Evolutionary conservation across 64 coral and sea anemone species (phyloP).

Genomic region (Stichodactyla helianthus): DNA sequence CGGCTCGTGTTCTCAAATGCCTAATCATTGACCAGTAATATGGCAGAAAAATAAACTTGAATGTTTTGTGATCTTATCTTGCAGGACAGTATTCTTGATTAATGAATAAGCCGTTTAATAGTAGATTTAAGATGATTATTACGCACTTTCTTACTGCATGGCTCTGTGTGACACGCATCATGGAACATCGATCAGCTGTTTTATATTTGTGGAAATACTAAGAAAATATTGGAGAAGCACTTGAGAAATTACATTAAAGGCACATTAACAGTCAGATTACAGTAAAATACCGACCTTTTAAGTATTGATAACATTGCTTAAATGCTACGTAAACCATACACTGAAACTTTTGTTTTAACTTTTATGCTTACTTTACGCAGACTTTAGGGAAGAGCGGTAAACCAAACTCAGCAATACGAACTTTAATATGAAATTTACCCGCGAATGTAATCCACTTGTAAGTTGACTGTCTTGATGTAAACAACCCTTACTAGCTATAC

Average conservation of each 20-base stretch:
- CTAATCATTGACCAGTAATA: too few relatives aligned
- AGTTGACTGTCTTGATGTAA: constrained; percentile 3
- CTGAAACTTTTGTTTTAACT: background rate
- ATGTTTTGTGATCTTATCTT: too few relatives aligned
- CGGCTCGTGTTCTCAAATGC: background rate
- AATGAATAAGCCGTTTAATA: too few relatives aligned
- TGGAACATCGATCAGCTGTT: too few relatives aligned
- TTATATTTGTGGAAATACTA: too few relatives aligned
- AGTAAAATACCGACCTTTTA: background rate
- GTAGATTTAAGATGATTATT: too few relatives aligned
- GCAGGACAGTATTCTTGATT: too few relatives aligned
- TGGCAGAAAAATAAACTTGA: background rate
- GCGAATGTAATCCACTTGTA: background rate
- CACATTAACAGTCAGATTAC: background rate
- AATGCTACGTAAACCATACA: background rate
- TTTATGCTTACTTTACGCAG: background rate
- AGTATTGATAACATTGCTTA: background rate
- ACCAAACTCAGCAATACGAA: background rate
- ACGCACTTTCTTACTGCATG: too few relatives aligned
- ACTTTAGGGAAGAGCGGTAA: background rate
- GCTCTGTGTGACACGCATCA: too few relatives aligned
- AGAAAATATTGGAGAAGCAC: too few relatives aligned
- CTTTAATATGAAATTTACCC: background rate
- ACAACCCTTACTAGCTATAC: background rate
- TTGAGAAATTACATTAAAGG: too few relatives aligned